Conservation (phyloP, 2,797 vertebrate species). For the Fistularia tabacaria region DNA sequence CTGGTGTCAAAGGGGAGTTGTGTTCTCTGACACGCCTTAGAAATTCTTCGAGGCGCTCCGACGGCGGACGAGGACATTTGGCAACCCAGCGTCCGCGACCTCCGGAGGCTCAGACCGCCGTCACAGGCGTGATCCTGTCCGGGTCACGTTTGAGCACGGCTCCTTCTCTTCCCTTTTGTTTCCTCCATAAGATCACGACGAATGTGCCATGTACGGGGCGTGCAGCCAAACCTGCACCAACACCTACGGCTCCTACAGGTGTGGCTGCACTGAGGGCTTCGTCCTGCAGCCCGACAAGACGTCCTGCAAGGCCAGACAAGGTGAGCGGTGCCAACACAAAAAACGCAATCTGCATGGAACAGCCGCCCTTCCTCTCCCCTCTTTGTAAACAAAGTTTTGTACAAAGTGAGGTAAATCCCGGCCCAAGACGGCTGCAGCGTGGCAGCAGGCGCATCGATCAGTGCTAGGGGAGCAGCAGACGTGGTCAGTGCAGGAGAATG, state of each 20-base stretch:
- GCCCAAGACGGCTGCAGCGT: conserved; percentile 64
- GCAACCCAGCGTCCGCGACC: too few species aligned
- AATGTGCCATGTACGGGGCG: conserved; percentile 86
- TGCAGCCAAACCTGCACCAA: conserved; percentile 94
- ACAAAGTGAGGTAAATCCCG: conserved; percentile 13
- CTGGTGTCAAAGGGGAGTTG: conserved; percentile 31
- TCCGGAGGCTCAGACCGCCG: conserved; percentile 23
- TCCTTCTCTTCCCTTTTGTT: conserved; percentile 63
- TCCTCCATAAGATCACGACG: conserved; percentile 88
- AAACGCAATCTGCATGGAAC: conserved; percentile 40
- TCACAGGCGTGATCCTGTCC: conserved; percentile 65
- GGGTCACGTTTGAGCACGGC: conserved; percentile 78
- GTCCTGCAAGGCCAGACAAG: conserved; percentile 91
- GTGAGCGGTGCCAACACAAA: conserved; percentile 78
- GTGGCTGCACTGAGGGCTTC: conserved; percentile 92
- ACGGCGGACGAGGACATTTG: too few species aligned
- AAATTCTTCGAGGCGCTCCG: conserved; percentile 18
- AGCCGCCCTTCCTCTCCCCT: conserved; percentile 49
- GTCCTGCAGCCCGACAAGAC: conserved; percentile 86
- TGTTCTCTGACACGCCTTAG: conserved; percentile 16
- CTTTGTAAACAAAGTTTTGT: conserved; percentile 56
- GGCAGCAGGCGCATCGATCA: conserved; percentile 67
- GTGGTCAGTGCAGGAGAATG: conserved; percentile 67
- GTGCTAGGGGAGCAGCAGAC: conserved; percentile 48
- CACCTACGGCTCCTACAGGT: conserved; percentile 88